phyloP scores from a whole-genome alignment of 1,140 invertebrate genomes.

The Nephila pilipes region DNA sequence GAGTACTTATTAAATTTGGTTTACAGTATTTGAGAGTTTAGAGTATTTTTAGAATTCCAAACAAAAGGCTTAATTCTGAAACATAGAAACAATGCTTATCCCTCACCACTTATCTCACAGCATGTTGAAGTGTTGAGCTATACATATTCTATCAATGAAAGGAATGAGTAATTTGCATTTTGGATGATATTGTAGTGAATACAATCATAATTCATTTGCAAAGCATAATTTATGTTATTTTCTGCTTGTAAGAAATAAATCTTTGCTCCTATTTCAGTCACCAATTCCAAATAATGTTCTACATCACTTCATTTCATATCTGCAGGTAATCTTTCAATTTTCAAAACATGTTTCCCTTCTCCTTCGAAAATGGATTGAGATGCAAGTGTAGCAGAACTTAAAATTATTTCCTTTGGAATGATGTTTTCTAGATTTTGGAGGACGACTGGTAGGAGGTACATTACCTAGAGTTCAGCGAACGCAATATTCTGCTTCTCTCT shows the following conservation, averaged over 20 bases:
- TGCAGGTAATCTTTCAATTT: slow-evolving; percentile 77
- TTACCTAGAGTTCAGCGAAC: slow-evolving; percentile 38
- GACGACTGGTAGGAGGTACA: slow-evolving; percentile 61
- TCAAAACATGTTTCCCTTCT: slow-evolving; percentile 71
- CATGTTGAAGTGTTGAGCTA: no score
- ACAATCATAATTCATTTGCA: no score
- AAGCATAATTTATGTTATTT: no score
- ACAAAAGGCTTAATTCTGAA: no score
- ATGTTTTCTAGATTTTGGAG: slow-evolving; percentile 63
- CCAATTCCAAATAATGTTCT: slow-evolving; percentile 77
- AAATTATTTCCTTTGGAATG: slow-evolving; percentile 58
- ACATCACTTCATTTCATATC: slow-evolving; percentile 75
- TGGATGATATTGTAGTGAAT: no score
- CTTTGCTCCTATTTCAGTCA: slow-evolving; percentile 74
- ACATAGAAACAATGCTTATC: no score
- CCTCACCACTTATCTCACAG: no score
- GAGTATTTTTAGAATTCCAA: no score
- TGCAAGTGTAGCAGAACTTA: background rate
- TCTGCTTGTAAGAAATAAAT: slow-evolving; percentile 71
- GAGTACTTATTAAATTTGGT: no score
- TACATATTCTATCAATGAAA: no score
- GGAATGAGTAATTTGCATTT: no score
- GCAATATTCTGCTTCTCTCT: slow-evolving; percentile 62
- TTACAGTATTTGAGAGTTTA: no score
- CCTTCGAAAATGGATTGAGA: slow-evolving; percentile 65